These are phyloP conservation scores for Diplodus puntazzo DNA, from an alignment of 2,797 vertebrate species.

Conservation along the genomic window DNA sequence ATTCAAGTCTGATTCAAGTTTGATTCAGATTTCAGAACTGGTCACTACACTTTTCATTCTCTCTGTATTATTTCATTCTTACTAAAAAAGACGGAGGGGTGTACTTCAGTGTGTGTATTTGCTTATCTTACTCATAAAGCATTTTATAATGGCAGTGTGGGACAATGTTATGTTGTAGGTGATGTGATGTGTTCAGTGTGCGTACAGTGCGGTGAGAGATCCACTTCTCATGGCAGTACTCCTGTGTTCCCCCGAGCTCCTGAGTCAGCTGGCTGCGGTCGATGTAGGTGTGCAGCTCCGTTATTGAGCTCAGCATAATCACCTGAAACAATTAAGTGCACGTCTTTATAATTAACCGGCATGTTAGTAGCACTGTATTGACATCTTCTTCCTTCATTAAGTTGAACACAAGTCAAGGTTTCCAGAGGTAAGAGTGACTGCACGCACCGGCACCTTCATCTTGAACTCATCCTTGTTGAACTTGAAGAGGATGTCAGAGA, in stretches of 20 bases:
- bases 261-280: slow-evolving; percentile 94
- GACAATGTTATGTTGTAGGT: not conserved
- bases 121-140: not conserved
- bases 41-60: not conserved
- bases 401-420: not conserved
- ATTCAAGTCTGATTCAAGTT: too few species aligned
- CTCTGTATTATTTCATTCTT: not conserved
- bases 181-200: slow-evolving; percentile 23
- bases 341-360: not conserved
- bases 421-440: not conserved
- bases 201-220: slow-evolving; percentile 94
- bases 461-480: slow-evolving; percentile 98
- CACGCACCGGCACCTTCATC: slow-evolving; percentile 98
- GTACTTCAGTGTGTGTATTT: not conserved
- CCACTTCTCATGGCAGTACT: slow-evolving; percentile 97
- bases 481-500: slow-evolving; percentile 94
- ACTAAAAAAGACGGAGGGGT: too few species aligned
- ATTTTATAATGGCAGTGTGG: not conserved
- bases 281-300: slow-evolving; percentile 95
- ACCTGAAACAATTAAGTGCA: slow-evolving; percentile 82
- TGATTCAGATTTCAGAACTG: too few species aligned
- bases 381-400: not conserved
- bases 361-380: not conserved
- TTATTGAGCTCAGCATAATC: slow-evolving; percentile 98
- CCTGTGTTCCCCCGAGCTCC: slow-evolving; percentile 95